Evolutionary conservation across 2,888 invertebrate genomes (phyloP), one percentile per base, ranked within the genome.

Genomic region (Andrena haemorrhoa): DNA sequence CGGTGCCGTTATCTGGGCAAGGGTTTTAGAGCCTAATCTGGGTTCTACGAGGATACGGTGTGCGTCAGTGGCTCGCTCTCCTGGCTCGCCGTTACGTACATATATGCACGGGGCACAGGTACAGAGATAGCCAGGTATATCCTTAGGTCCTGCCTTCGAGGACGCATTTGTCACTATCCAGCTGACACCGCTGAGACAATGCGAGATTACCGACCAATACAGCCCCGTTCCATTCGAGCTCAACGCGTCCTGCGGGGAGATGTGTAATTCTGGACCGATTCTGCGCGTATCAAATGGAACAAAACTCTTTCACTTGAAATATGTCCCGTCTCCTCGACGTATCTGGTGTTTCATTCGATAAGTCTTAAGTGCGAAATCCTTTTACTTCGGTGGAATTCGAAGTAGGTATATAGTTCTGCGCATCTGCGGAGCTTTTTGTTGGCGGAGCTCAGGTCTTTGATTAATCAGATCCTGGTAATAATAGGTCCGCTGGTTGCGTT

Each of bases 21-120:
- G 88, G 91, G 86, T 91, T 90, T 91, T 89, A 86, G 89, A 85
- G 86, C 82, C 89, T 91, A 90, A 92, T 92, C 91, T 88, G 79
- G 85, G 85, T 81, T 81, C 86, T 79, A 84, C 73, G 76, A 87
- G 87, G 88, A 90, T 86, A 88, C 88, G 84, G 79, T 69, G 75
- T 80, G 79, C 80, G 85, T 89, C 69, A 71, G 83, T 72, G 84
- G 79, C 84, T 84, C 84, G 83, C 84, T 79, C 79, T 83, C 77
- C 74, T 82, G 84, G 77, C 68, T 76, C 75, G 82, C 76, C 75
- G 84, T 80, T 86, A 81, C 83, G 74, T 78, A 74, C 41, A n/a
- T 65, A 41, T 56, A 64, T 60, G 35, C 66, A 63, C 61, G 49
- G 33, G 58, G 56, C 76, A 63, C 77, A 79, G 81, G 86, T 83